phyloP scores from a whole-genome alignment of 2,888 invertebrate genomes.

The Ophraella communa region DNA sequence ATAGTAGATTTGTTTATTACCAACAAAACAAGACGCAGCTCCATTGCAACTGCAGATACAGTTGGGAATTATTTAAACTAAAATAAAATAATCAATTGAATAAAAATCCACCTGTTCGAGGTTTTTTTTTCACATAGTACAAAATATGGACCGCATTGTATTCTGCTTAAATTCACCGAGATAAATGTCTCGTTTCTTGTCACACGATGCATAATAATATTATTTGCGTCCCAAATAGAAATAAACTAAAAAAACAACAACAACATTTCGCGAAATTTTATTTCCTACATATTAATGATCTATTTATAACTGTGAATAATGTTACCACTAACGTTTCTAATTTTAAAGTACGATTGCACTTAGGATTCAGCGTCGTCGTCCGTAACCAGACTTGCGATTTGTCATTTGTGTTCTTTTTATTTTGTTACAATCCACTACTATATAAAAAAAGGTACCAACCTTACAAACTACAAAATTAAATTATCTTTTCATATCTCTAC shows the following conservation, averaged over 20 bases:
- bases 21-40: too few relatives aligned
- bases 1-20: too few relatives aligned
- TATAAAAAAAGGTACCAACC: too few relatives aligned
- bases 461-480: too few relatives aligned
- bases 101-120: too few relatives aligned
- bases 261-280: slow-evolving; percentile 23
- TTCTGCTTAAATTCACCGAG: too few relatives aligned
- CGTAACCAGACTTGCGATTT: not conserved
- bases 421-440: not conserved
- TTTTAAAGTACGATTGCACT: slow-evolving; percentile 13
- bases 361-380: not conserved
- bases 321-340: slow-evolving; percentile 21
- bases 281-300: slow-evolving; percentile 32
- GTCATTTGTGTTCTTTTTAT: not conserved
- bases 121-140: too few relatives aligned
- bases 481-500: too few relatives aligned
- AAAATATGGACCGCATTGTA: not conserved
- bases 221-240: not conserved
- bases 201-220: not conserved
- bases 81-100: too few relatives aligned
- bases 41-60: too few relatives aligned
- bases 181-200: not conserved
- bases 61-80: too few relatives aligned
- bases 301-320: slow-evolving; percentile 36
- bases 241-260: slow-evolving; percentile 6